Conservation (phyloP, 2,797 vertebrate species). For the Galagoides demidoff region DNA sequence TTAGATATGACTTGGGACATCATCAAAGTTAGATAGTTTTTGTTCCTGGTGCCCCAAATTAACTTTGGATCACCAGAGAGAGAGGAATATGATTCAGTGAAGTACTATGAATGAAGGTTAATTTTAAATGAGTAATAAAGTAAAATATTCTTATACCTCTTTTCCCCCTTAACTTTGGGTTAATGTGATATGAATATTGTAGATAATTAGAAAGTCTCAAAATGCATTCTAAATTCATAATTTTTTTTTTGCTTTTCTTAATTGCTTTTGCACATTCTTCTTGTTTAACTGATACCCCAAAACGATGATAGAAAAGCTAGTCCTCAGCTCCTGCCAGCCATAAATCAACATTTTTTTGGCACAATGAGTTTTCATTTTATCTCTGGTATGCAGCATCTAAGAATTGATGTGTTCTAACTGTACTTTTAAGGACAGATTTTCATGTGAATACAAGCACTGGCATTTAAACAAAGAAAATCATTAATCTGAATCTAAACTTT, state of each 20-base stretch:
- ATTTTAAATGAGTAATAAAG: constrained; percentile 53
- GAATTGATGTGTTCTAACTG: constrained; percentile 64
- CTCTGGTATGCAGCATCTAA: constrained; percentile 70
- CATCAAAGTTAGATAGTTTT: constrained; percentile 49
- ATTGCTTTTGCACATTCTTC: constrained; percentile 78
- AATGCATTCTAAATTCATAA: constrained; percentile 75
- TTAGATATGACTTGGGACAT: constrained; percentile 50
- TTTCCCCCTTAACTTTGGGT: constrained; percentile 66
- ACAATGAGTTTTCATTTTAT: constrained; percentile 75
- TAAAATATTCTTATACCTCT: not conserved
- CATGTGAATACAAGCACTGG: constrained; percentile 70
- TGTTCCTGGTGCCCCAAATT: not conserved
- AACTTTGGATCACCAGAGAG: constrained; percentile 32
- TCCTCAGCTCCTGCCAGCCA: constrained; percentile 68
- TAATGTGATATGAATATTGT: constrained; percentile 63
- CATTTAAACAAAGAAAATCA: constrained; percentile 83
- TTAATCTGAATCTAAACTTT: constrained; percentile 84
- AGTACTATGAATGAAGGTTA: not conserved
- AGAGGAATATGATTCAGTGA: not conserved
- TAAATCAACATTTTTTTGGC: constrained; percentile 76
- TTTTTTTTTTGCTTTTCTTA: constrained; percentile 75
- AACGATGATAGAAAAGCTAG: constrained; percentile 73
- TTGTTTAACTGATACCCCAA: constrained; percentile 71
- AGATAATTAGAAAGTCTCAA: constrained; percentile 54
- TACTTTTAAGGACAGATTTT: constrained; percentile 82